phyloP scores from a whole-genome alignment of 2,113 vertebrate genomes.

The Indri indri region DNA sequence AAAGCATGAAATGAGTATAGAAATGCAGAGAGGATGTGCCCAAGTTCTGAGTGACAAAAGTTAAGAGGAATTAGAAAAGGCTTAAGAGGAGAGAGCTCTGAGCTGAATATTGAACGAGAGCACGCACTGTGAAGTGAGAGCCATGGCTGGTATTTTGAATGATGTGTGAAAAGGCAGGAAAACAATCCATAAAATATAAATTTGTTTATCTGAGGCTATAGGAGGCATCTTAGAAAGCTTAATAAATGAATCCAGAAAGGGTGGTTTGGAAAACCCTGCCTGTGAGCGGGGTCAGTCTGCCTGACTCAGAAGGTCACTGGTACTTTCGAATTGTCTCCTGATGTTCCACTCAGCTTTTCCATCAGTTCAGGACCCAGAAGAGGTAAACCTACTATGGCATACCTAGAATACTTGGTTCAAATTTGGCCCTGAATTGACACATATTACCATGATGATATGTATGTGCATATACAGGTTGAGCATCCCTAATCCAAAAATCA shows the following conservation, averaged over 20 bases:
- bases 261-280: not conserved
- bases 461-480: not conserved
- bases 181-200: not conserved
- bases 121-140: not conserved
- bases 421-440: not conserved
- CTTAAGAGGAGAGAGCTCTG: not conserved
- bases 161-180: not conserved
- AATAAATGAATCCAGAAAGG: not conserved
- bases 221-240: not conserved
- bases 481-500: not conserved
- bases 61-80: slow-evolving; percentile 65
- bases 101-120: slow-evolving; percentile 34
- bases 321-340: not conserved
- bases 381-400: not conserved
- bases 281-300: fast-evolving
- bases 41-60: slow-evolving; percentile 49
- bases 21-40: slow-evolving; percentile 55
- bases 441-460: not conserved
- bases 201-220: not conserved
- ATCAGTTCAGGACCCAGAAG: not conserved
- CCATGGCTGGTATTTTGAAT: not conserved
- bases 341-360: not conserved
- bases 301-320: not conserved
- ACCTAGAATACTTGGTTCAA: not conserved
- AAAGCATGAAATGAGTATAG: slow-evolving; percentile 68